Percentiles rank a stretch among this genome's conserved stretches.
Evolutionary conservation across 2,797 vertebrate genomes (phyloP).

Genomic region (Hapalemur alaotrensis): DNA sequence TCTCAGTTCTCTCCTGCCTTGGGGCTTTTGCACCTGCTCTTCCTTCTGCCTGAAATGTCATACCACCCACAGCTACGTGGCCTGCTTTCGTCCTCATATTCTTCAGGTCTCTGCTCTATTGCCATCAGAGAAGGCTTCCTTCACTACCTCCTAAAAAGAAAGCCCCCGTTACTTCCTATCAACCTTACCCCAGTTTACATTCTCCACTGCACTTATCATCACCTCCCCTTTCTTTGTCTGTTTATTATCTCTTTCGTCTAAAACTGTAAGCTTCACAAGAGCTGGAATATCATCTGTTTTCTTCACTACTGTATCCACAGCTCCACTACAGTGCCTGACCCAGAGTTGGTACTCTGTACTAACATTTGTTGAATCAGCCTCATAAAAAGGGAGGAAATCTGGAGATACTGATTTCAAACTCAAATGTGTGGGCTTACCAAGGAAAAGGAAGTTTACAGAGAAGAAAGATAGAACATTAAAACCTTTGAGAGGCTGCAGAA

Average conservation of each 20-base stretch:
- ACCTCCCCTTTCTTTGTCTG: not conserved
- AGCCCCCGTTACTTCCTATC: not conserved
- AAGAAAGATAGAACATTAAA: not conserved
- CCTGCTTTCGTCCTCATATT: not conserved
- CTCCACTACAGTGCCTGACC: not conserved
- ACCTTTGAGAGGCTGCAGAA: not conserved
- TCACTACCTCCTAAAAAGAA: not conserved
- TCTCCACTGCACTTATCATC: not conserved
- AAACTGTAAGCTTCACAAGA: not conserved
- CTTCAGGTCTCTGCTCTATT: not conserved
- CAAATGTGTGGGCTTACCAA: not conserved
- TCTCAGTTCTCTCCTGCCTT: not conserved
- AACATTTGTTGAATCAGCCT: not conserved
- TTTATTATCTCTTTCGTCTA: not conserved
- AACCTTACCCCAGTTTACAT: not conserved
- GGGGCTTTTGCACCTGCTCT: not conserved
- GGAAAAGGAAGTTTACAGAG: not conserved
- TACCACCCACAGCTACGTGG: not conserved
- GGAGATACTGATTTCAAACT: not conserved
- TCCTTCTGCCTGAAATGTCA: not conserved
- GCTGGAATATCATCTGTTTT: not conserved
- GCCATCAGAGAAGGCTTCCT: not conserved
- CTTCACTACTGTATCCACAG: not conserved
- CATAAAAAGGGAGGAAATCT: not conserved
- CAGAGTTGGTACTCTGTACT: not conserved